Evolutionary conservation across 2,888 invertebrate species (phyloP), one percentile per base, ranked within the genome.

Genomic region (Dasysyrphus albostriatus): DNA sequence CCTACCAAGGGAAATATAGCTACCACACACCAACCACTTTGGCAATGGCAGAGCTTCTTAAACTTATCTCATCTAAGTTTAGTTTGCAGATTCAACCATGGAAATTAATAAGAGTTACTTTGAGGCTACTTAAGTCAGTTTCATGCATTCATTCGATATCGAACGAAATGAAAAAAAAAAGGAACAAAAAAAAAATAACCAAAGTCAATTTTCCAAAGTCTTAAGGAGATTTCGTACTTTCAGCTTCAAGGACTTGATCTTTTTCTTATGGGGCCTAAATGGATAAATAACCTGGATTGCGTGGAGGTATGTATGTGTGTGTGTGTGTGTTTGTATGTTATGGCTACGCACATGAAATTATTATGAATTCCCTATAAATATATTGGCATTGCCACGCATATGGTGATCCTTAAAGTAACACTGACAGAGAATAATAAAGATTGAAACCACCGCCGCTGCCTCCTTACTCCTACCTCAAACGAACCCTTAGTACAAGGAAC

Each of bases 61-160:
- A 85, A 85, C 81, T 85, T 85, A 82, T 82, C 82, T 85, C 82
- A 85, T 85, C 77, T 82, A 85, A 85, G 82, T 85, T 82, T 37
- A 69, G 69, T 74, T 58, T 85, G 24, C 47, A 73, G 76, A 73
- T 81, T 61, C 44, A 81, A 63, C 73, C 82, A 63, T 78, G 82
- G 63, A 82, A 82, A 85, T 82, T 82, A 85, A 85, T 81, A 85
- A 76, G 73, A 76, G 73, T 85, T 67, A 84, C 56, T 69, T 69
- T 24, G 49, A 19, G 69, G 69, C 51, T 49, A 37, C 51, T 69
- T 69, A 51, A 69, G 37, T 51, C 37, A 51, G 19, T 51, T 69
- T 69, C 19, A 37, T 69, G 54, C 69, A 69, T 54, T 69, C 37
- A 29, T 39, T 69, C 9, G 67, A 67, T 67, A 67, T 67, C 16